Base-by-base conservation (phyloP, 2,888 invertebrate genomes). In the Eupithecia inturbata region DNA sequence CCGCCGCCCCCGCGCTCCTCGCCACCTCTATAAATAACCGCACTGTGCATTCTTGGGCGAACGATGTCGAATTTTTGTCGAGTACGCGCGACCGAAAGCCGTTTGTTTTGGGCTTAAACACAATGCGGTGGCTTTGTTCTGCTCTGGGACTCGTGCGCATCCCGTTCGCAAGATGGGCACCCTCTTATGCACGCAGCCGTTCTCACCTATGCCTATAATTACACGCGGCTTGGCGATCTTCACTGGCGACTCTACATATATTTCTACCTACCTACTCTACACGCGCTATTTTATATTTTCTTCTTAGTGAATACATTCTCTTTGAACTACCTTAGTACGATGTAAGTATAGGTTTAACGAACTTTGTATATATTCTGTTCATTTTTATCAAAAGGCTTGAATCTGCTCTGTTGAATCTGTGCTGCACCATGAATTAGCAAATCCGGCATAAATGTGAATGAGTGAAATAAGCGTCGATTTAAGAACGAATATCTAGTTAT, bases 31-130 rank as follows among this genome's bases (percentile, higher is more conserved):
- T 91, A 91, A 91, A 93, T 94, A 94, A 85, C 89, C 89, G 86
- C 91, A 91, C 92, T 92, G 92, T 93, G 93, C 94, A 94, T 94
- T 94, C 94, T 94, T 94, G 93, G 90, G 92, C 93, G 92, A 94
- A 91, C 94, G 94, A 93, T 92, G 92, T 92, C 91, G 93, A 93
- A 94, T 94, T 94, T 94, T 94, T 95, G 95, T 92, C 92, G 94
- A 94, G 95, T 95, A 93, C 95, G 91, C 92, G 91, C 94, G 89
- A 89, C 90, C 93, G 89, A 92, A 94, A 91, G 93, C 92, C 90
- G 90, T 91, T 93, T 93, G 93, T 93, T 94, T 92, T 93, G 93
- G 91, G 91, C 92, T 86, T 84, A 85, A 80, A 83, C 82, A 80
- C 74, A 77, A 66, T 67, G 72, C 67, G 83, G 41, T 69, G 66